Conservation (phyloP, 2,797 vertebrate genomes). For the Synaphobranchus kaupii region DNA sequence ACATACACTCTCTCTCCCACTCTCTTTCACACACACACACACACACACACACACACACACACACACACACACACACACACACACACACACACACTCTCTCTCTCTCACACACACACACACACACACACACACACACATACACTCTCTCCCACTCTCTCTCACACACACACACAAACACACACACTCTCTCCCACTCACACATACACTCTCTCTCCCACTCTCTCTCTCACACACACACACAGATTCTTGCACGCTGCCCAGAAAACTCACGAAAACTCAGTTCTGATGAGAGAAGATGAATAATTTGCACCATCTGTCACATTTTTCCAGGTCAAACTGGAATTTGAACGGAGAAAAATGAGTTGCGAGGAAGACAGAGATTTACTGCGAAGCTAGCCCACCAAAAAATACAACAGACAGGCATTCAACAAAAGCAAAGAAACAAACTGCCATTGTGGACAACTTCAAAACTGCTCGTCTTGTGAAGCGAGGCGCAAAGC, state of each 20-base stretch:
- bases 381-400: neutral
- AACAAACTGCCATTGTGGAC: neutral
- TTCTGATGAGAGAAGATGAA: neutral
- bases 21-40: slow-evolving; percentile 34
- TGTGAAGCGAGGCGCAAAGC: neutral
- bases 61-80: slow-evolving; percentile 1
- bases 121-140: no score
- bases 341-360: neutral
- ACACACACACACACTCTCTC: neutral
- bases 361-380: neutral
- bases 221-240: slow-evolving; percentile 5
- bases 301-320: neutral
- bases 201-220: no score
- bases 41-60: slow-evolving; percentile 46
- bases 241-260: no score
- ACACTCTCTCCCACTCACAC: no score
- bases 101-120: no score
- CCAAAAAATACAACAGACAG: neutral
- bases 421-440: neutral
- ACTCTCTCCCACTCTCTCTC: no score
- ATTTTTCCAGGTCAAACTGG: neutral
- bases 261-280: neutral
- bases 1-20: no score
- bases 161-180: neutral
- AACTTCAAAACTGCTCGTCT: neutral